Evolutionary conservation across 2,888 invertebrate genomes (phyloP), one percentile per base, ranked within the genome.

Genomic region (Cosmopolites sordidus): DNA sequence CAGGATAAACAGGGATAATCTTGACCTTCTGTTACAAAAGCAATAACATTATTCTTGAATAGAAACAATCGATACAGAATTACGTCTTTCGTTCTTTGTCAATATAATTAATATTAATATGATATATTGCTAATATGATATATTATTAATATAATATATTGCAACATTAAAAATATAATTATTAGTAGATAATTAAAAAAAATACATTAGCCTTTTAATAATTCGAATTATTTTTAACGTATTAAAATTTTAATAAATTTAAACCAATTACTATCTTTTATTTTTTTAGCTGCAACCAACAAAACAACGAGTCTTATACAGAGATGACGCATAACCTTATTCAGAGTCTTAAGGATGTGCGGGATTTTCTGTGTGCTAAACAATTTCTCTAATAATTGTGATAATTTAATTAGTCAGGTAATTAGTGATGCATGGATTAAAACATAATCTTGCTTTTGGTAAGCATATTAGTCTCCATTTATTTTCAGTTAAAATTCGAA

Each of bases 1-100:
- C 71, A 69, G 68, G 69, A 65, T 59, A 63, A 56, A 55, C 56
- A 63, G 58, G 64, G 62, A 59, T 64, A 64, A 66, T 66, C 69
- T 68, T 70, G 70, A 70, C 70, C 70, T 70, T 68, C 58, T 33
- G 33, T 11, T 33, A 22, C 22, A 8, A 22, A 22, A 8, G 22
- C 22, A n/a, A n/a, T n/a, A n/a, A n/a, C n/a, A n/a, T n/a, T n/a
- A n/a, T n/a, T n/a, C n/a, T n/a, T n/a, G n/a, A 3, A 22, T 22
- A 8, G 22, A 22, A 22, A 8, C 22, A 22, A 22, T 22, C 22
- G 22, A 22, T 22, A 22, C 4, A 22, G 22, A 22, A 22, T 5
- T 8, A 22, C 3, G 22, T n/a, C n/a, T n/a, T 8, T 30, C 11
- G 30, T 30, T 11, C 9, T 30, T 8, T 30, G 8, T 30, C 30